phyloP scores from a whole-genome alignment of 2,113 vertebrate species.

The Hydrolagus affinis region DNA sequence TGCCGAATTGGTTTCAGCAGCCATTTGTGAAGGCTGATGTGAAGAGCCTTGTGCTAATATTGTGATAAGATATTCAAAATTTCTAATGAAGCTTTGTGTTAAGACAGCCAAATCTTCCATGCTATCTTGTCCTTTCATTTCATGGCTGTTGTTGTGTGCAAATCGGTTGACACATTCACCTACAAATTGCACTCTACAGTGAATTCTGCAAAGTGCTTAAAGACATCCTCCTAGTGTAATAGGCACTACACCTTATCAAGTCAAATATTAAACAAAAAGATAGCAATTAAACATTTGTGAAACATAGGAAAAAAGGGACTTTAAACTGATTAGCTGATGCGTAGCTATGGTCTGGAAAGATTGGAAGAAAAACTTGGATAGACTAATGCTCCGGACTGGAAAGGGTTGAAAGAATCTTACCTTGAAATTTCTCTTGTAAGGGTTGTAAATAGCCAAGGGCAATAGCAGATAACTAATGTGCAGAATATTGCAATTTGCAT shows the following conservation, averaged over 20 bases:
- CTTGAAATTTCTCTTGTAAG: conserved; percentile 69
- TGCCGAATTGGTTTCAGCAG: too few relatives aligned
- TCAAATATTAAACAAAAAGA: neutral
- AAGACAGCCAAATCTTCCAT: too few relatives aligned
- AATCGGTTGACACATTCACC: too few relatives aligned
- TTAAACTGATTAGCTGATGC: neutral
- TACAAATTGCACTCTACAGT: too few relatives aligned
- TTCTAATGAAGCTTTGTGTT: too few relatives aligned
- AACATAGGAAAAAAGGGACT: neutral
- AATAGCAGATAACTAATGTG: conserved; percentile 99
- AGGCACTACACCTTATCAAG: neutral
- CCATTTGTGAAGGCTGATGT: too few relatives aligned
- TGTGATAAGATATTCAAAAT: too few relatives aligned
- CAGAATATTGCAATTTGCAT: conserved; percentile 99
- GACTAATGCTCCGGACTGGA: conserved; percentile 55
- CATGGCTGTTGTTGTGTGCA: too few relatives aligned
- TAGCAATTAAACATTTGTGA: neutral
- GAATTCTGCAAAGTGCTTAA: too few relatives aligned
- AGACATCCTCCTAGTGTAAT: neutral
- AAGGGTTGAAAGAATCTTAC: conserved; percentile 88
- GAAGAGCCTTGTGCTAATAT: too few relatives aligned
- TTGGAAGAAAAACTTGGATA: neutral
- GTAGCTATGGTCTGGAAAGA: neutral
- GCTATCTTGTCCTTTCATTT: too few relatives aligned
- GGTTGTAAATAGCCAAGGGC: conserved; percentile 99